phyloP scores from a whole-genome alignment of 2,113 vertebrate genomes.

The Stictonetta naevosa region DNA sequence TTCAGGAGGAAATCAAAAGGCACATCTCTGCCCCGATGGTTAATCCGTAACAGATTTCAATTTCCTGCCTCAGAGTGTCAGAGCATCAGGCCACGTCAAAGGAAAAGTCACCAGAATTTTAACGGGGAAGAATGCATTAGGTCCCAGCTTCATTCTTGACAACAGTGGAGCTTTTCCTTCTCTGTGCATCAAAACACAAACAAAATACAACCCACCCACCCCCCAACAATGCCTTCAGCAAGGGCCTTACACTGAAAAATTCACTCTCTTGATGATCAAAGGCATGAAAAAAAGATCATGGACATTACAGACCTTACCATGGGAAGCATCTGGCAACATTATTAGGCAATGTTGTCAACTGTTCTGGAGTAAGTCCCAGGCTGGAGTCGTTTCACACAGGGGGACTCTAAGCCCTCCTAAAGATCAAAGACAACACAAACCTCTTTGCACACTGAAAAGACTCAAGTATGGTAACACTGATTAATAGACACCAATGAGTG shows the following conservation, averaged over 20 bases:
- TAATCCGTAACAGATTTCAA: slow-evolving; percentile 19
- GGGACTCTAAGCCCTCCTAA: not conserved
- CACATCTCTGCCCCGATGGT: not conserved
- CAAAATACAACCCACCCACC: not conserved
- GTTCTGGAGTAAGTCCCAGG: not conserved
- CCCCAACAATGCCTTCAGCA: not conserved
- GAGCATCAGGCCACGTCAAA: not conserved
- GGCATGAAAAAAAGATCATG: rapidly evolving
- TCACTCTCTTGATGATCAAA: not conserved
- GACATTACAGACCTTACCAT: not conserved
- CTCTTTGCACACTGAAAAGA: not conserved
- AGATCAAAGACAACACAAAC: not conserved
- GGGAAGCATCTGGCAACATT: not conserved
- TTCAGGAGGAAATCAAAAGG: slow-evolving; percentile 24
- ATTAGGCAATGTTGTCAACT: rapidly evolving
- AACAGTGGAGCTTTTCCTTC: not conserved
- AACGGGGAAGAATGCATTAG: not conserved
- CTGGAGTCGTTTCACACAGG: not conserved
- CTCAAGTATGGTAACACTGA: not conserved
- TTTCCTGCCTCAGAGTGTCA: not conserved
- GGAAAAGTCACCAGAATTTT: not conserved
- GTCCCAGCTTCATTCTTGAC: not conserved
- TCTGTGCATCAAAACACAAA: not conserved
- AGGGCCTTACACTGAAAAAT: not conserved
- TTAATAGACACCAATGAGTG: not conserved